Evolutionary conservation across 2,113 vertebrate species (phyloP), one percentile per base, ranked within the genome.

Genomic region (Proterorhinus semilunaris): DNA sequence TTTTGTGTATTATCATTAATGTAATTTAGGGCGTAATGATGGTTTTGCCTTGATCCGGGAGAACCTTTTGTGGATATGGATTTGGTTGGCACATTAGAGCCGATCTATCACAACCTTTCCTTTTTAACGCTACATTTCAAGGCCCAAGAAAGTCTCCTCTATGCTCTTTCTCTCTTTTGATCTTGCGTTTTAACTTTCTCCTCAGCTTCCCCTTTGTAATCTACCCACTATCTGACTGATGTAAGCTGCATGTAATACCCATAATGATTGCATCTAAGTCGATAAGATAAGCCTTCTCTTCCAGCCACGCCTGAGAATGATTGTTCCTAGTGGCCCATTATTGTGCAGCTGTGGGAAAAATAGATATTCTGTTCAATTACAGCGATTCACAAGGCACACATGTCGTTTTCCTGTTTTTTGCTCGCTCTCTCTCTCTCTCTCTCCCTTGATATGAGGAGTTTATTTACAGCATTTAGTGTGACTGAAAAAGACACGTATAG

Each of bases 191-290:
- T 51, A 15, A 57, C 55, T 66, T 43, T 63, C 27, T 62, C 50
- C 44, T 66, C 12, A 27, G 42, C 10, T 63, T 76, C 21, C 42
- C 47, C 61, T 62, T 43, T 49, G 65, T 75, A 59, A 79, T 74
- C 68, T 80, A 51, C 65, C 52, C 54, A 46, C 61, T 78, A 81
- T 82, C 75, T 67, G 74, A 62, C 75, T 87, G 78, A 84, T 84
- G 87, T 85, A 87, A 88, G 71, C 77, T 71, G 55, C 62, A 64
- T 86, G 87, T 81, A 85, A 87, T 78, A 65, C 54, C 65, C 64
- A 61, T 58, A 78, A 86, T 87, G 66, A 83, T 81, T 68, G 72
- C 64, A 66, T 75, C 27, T 71, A 64, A 66, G 70, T 69, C 76
- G 67, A 85, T 82, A 59, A 66, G 76, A 86, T 83, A 78, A 79